Evolutionary conservation across 23 tunicate genomes (phyloP), one percentile per base, ranked within the genome.

Genomic region (Ciona savignyi): DNA sequence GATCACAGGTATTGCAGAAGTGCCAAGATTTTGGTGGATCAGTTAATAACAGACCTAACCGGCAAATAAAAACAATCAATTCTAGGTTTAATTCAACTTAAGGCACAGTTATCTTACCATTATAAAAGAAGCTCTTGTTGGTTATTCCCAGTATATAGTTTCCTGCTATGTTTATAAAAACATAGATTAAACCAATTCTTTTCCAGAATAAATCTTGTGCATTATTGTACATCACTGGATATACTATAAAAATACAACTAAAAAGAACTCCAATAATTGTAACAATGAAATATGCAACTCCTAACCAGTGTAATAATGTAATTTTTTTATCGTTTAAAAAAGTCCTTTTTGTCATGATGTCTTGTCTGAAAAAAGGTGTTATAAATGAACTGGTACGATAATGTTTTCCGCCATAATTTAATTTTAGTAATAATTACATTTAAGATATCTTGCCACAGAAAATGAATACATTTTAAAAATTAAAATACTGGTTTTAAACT

Each of bases 101-200:
- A n/a, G n/a, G n/a, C n/a, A n/a, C n/a, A n/a, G n/a, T n/a, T n/a
- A n/a, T n/a, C n/a, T n/a, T n/a, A n/a, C n/a, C n/a, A n/a, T n/a
- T n/a, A n/a, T n/a, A n/a, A n/a, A n/a, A n/a, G n/a, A n/a, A n/a
- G 26, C 86, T 79, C 2, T 76, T 48, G 42, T 27, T 64, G 4
- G 33, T 27, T 0, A 69, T 23, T 32, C 84, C 97, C 27, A 91
- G 71, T 26, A 91, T 68, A 62, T 79, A 83, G 60, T 91, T 85
- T 70, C 97, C 97, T 63, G 84, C 60, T 72, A 91, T 91, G 35
- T 91, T 91, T 75, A 84, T 32, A 60, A 79, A 75, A 23, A 91
- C 60, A 80, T 51, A 91, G 23, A 80, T 23, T 1, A 76, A 28
- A 26, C 28, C 66, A 60, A 79, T 26, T 3, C 25, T 62, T 9